Evolutionary conservation across 2,888 invertebrate species (phyloP).

Genomic region (Schizotus pectinicornis): DNA sequence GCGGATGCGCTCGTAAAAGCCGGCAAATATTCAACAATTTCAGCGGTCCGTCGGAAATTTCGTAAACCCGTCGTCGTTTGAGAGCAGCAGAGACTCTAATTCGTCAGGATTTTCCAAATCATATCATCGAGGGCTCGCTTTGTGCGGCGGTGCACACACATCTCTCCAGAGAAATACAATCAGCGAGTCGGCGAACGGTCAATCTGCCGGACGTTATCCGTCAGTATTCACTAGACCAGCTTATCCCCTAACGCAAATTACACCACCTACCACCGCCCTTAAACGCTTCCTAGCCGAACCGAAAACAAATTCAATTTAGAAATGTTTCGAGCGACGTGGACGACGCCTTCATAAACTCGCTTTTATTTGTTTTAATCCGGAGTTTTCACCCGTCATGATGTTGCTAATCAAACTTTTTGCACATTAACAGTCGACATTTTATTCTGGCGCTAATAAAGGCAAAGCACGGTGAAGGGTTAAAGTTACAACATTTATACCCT

Average conservation of each 20-base stretch:
- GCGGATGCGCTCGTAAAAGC: too few relatives aligned
- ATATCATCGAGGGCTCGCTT: conserved; percentile 48
- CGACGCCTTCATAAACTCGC: too few relatives aligned
- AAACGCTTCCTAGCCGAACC: conserved; percentile 12
- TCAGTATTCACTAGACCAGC: conserved; percentile 34
- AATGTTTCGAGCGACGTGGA: not conserved
- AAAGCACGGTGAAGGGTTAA: too few relatives aligned
- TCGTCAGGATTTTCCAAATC: conserved; percentile 48
- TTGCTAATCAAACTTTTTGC: too few relatives aligned
- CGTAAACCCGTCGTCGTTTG: too few relatives aligned
- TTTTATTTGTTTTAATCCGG: too few relatives aligned
- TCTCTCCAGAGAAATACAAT: conserved; percentile 33
- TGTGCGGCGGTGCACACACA: conserved; percentile 33
- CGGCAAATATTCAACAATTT: too few relatives aligned
- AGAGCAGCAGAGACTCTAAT: conserved; percentile 27
- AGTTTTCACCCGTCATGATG: too few relatives aligned
- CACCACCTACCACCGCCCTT: conserved; percentile 33
- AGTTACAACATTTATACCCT: too few relatives aligned
- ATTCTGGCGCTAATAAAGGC: too few relatives aligned
- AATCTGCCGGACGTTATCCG: conserved; percentile 35
- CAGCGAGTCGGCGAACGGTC: conserved; percentile 37
- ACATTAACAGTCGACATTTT: too few relatives aligned
- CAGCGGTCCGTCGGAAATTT: too few relatives aligned
- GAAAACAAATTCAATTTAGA: conserved; percentile 22
- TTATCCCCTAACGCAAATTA: conserved; percentile 44